phyloP scores from a whole-genome alignment of 2,888 invertebrate genomes.

The Tubulanus polymorphus region DNA sequence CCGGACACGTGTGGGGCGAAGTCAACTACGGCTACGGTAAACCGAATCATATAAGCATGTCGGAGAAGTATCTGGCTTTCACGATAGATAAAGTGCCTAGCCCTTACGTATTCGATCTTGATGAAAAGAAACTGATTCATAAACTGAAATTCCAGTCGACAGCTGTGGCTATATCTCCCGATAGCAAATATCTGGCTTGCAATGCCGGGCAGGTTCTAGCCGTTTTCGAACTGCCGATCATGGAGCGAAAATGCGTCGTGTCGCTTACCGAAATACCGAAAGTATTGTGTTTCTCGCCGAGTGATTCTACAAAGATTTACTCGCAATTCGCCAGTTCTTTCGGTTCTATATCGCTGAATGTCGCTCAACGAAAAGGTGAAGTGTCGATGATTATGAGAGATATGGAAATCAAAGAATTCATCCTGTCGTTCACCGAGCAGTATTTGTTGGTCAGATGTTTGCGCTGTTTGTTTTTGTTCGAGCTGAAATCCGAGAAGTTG shows the following conservation, averaged over 20 bases:
- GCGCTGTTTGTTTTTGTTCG: constrained; percentile 32
- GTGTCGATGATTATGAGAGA: constrained; percentile 30
- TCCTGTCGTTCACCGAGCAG: constrained; percentile 18
- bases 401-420: constrained; percentile 26
- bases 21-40: constrained; percentile 3
- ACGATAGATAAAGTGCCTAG: constrained; percentile 30
- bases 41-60: constrained; percentile 19
- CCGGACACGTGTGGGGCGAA: background rate
- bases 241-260: constrained; percentile 35
- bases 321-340: constrained; percentile 31
- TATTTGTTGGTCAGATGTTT: constrained; percentile 29
- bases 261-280: constrained; percentile 28
- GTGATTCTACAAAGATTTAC: constrained; percentile 29
- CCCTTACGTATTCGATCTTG: constrained; percentile 35
- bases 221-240: constrained; percentile 33
- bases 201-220: constrained; percentile 29
- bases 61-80: constrained; percentile 35
- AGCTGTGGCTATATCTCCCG: constrained; percentile 32
- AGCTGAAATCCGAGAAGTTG: constrained; percentile 25
- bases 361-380: constrained; percentile 24
- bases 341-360: constrained; percentile 28
- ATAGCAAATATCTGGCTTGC: constrained; percentile 32
- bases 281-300: constrained; percentile 28
- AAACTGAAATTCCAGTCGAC: constrained; percentile 33
- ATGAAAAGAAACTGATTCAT: constrained; percentile 29